Evolutionary conservation across 1,140 invertebrate species (phyloP).

Genomic region (Nixonia krombeini): DNA sequence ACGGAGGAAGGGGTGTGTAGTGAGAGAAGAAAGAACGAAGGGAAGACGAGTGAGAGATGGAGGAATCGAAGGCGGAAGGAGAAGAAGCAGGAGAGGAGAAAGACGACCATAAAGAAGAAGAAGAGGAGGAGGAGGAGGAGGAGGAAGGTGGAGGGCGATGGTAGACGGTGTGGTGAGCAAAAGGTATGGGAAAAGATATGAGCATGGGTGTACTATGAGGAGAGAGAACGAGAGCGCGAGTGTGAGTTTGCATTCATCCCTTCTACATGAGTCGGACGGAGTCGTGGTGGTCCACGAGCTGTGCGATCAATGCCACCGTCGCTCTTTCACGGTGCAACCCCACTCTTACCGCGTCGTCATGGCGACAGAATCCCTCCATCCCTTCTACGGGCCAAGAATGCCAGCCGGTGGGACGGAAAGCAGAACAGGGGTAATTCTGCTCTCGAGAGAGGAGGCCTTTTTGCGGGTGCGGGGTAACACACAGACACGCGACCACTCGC

Average conservation of each 20-base stretch:
- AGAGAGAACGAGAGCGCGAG: too few relatives aligned
- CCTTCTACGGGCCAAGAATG: slow-evolving; percentile 29
- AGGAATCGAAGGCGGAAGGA: too few relatives aligned
- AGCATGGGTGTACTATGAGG: slow-evolving; percentile 42
- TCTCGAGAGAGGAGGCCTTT: slow-evolving; percentile 52
- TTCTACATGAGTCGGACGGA: slow-evolving; percentile 58
- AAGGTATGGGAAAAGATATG: slow-evolving; percentile 37
- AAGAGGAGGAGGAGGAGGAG: slow-evolving; percentile 2
- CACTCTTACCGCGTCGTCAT: slow-evolving; percentile 56
- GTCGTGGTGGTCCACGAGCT: slow-evolving; percentile 57
- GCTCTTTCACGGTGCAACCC: slow-evolving; percentile 54
- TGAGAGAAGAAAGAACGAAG: slow-evolving; percentile 10
- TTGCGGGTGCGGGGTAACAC: slow-evolving; percentile 28
- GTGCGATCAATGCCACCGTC: slow-evolving; percentile 69
- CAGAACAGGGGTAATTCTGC: slow-evolving; percentile 49
- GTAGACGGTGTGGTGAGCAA: slow-evolving; percentile 3
- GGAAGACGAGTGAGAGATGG: slow-evolving; percentile 2
- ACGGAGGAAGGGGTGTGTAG: not conserved
- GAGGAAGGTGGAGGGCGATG: slow-evolving; percentile 10
- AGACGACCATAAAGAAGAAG: not conserved
- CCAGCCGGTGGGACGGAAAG: slow-evolving; percentile 54
- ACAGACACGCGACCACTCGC: slow-evolving; percentile 4
- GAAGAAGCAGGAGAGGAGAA: not conserved
- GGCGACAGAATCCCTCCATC: slow-evolving; percentile 64
- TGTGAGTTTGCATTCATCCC: slow-evolving; percentile 60